Evolutionary conservation across 1,140 invertebrate species (phyloP).

Genomic region (Araneus ventricosus): DNA sequence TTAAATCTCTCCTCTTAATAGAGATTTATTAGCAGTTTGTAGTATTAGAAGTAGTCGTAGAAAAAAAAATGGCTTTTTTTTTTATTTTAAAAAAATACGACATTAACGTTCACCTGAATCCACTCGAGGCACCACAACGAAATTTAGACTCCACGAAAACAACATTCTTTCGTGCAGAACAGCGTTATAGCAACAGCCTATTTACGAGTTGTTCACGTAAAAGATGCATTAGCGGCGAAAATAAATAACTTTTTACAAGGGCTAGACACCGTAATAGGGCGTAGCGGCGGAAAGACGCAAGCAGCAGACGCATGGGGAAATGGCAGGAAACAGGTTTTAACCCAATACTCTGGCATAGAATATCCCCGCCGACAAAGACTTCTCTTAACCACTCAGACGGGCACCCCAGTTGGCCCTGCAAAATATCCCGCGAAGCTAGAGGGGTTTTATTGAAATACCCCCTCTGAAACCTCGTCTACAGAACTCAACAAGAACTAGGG

Average conservation of each 20-base stretch:
- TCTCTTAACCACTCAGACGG: slow-evolving; percentile 9
- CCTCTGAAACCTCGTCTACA: not conserved
- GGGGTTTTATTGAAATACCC: not conserved
- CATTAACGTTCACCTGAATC: not conserved
- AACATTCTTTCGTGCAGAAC: slow-evolving; percentile 35
- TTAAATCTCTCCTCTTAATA: no score
- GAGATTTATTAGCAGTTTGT: no score
- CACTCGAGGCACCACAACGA: not conserved
- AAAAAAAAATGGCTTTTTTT: no score
- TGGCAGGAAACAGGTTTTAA: slow-evolving; percentile 50
- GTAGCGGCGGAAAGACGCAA: slow-evolving; percentile 21
- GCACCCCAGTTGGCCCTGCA: not conserved
- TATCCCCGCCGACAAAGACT: slow-evolving; percentile 13
- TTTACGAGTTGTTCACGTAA: slow-evolving; percentile 24
- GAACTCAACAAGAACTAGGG: not conserved
- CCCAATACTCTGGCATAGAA: slow-evolving; percentile 36
- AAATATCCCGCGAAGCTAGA: slow-evolving; percentile 4
- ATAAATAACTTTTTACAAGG: slow-evolving; percentile 52
- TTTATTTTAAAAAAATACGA: not conserved
- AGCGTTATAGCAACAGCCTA: slow-evolving; percentile 13
- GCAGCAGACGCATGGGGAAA: not conserved
- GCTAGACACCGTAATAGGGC: slow-evolving; percentile 42
- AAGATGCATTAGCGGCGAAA: slow-evolving; percentile 52
- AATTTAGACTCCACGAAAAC: not conserved
- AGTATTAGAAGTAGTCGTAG: no score